Evolutionary conservation across 1,140 invertebrate species (phyloP), one percentile per base, ranked within the genome.

Genomic region (Dreissena rostriformis): DNA sequence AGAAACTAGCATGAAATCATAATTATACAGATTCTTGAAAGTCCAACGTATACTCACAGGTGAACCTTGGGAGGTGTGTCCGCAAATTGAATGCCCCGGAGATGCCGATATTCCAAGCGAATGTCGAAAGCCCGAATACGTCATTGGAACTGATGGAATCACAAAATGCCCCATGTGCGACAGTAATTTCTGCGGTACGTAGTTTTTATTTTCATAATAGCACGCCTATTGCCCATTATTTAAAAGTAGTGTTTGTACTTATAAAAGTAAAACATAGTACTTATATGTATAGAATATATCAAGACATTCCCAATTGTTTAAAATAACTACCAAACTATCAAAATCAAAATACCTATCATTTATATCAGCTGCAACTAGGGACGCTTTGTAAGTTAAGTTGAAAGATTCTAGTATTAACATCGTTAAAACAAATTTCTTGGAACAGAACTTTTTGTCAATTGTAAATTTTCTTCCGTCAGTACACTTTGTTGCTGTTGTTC

Each of bases 161-260:
- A 78, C 76, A 26, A 67, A 26, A 67, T 78, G 76, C 24, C 76
- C 1, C 19, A 29, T 65, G 22, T 78, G 76, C 53, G 66, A 78
- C 26, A 26, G 39, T 22, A 68, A 53, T 51, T 8, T 78, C 17
- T 78, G 76, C 24, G 76, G 76, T 78, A 55, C 66, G 63, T 66
- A 61, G 7, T 5, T 65, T 22, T 55, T 24, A 12, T 55, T 17
- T 6, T 17, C 28, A 74, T 0, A 49, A 39, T 22, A 17, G 11
- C 15, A 17, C 15, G n/a, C 29, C 29, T 15, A 72, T 72, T 49
- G 7, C 14, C 22, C n/a, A 15, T 4, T 1, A 14, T 39, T 39
- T 28, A 49, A 29, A 39, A 17, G 7, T 72, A 17, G 0, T 15
- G 22, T 49, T 10, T 70, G 14, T 26, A 6, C 17, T 7, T 19